A percentile compares a stretch with the other conserved stretches of the same genome.
These are phyloP conservation scores for Arctocebus calabarensis DNA, from an alignment of 2,797 vertebrate genomes.

Conservation along the genomic window DNA sequence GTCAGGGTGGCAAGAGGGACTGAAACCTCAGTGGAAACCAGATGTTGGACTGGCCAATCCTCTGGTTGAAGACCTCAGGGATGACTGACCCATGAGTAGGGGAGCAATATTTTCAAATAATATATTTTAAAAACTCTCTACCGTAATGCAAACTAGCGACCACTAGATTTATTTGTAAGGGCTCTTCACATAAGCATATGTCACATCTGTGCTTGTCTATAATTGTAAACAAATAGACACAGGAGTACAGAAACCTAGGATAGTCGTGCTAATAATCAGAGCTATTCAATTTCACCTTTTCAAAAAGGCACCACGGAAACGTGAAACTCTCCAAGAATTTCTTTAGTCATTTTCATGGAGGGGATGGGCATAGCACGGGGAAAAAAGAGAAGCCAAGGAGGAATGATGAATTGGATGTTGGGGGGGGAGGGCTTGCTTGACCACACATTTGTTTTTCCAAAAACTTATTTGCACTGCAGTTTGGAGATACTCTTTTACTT, in stretches of 20 bases:
- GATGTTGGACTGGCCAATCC: neutral
- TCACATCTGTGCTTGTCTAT: neutral
- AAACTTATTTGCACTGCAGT: constrained; percentile 37
- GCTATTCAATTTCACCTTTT: neutral
- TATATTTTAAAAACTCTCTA: neutral
- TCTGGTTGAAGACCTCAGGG: neutral
- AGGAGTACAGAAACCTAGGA: neutral
- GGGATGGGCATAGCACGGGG: neutral
- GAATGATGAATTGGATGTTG: neutral
- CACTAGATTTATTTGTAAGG: neutral
- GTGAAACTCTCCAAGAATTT: neutral
- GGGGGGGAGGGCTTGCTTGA: neutral
- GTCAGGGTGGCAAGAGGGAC: neutral
- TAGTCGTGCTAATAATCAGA: neutral
- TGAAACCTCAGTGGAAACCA: neutral
- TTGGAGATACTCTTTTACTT: neutral
- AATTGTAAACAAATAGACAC: neutral
- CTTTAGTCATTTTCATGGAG: neutral
- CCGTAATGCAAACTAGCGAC: neutral
- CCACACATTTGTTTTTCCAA: neutral
- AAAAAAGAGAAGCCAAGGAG: neutral
- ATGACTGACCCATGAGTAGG: neutral
- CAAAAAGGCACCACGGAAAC: neutral
- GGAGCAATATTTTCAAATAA: neutral
- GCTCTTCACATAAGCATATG: accelerated